These are phyloP conservation scores for Axis porcinus DNA, from an alignment of 2,113 vertebrate genomes.

Conservation along the genomic window DNA sequence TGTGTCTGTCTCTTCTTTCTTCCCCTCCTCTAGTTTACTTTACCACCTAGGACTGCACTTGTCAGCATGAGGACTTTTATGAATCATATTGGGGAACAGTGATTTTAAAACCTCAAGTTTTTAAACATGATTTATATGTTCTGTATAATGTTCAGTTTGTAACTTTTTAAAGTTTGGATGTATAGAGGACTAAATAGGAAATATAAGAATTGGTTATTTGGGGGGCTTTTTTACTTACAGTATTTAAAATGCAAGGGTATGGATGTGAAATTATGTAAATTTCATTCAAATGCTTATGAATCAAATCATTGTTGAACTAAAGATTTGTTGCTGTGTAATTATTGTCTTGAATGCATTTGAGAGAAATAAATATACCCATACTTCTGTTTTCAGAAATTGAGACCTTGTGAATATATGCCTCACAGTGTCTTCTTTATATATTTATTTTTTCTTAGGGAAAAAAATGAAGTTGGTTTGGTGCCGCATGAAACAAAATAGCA, in stretches of 20 bases:
- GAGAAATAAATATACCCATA: slow-evolving; percentile 72
- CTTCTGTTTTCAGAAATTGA: slow-evolving; percentile 73
- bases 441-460: slow-evolving; percentile 60
- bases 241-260: slow-evolving; percentile 83
- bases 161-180: slow-evolving; percentile 84
- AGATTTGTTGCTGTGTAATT: slow-evolving; percentile 81
- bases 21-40: slow-evolving; percentile 47
- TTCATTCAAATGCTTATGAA: slow-evolving; percentile 78
- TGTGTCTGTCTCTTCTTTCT: slow-evolving; percentile 78
- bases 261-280: slow-evolving; percentile 79
- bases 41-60: slow-evolving; percentile 62
- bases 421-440: slow-evolving; percentile 60
- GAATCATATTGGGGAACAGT: slow-evolving; percentile 65
- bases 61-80: slow-evolving; percentile 76
- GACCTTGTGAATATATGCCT: slow-evolving; percentile 75
- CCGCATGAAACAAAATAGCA: slow-evolving; percentile 51
- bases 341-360: slow-evolving; percentile 76
- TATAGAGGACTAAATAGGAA: slow-evolving; percentile 83
- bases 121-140: slow-evolving; percentile 85
- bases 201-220: slow-evolving; percentile 80
- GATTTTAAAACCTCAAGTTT: slow-evolving; percentile 84
- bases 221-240: slow-evolving; percentile 80
- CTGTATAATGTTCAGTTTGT: slow-evolving; percentile 85
- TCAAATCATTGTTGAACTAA: slow-evolving; percentile 74
- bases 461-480: slow-evolving; percentile 45